Evolutionary conservation across 2,797 vertebrate species (phyloP), one percentile per base, ranked within the genome.

Genomic region (Pachyuromys duprasi): DNA sequence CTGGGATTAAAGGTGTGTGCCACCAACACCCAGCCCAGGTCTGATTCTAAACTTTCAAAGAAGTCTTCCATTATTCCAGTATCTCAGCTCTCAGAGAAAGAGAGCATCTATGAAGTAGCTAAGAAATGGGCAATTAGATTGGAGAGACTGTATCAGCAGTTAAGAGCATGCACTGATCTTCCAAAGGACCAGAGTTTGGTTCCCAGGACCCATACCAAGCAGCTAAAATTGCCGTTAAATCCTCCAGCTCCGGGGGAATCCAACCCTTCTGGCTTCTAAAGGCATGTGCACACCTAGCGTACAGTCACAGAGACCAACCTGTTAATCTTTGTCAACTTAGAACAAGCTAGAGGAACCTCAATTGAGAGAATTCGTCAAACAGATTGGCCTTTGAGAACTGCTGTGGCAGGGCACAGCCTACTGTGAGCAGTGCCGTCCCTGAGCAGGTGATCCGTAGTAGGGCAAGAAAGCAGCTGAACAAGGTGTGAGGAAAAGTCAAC

Each of bases 31-130:
- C 49, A 49, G 49, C 49, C 49, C 49, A 49, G 49, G 49, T 49
- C 49, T 49, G 93, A 63, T 72, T 83, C 84, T 95, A 83, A 94
- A 95, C 8, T 72, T 84, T 62, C 86, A 92, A 91, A 79, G 24
- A 91, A 79, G 24, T 92, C 93, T 90, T 89, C 39, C 67, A 76
- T 53, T 65, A 24, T 36, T 81, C 42, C 24, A 45, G 0, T 79
- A 53, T 24, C 49, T 91, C 70, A 53, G 70, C 62, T 86, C 78
- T 81, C n/a, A 69, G 26, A 45, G 75, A 87, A 92, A n/a, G 33
- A 8, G n/a, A 76, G 60, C 11, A 82, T 39, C 49, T 33, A 83
- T 63, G 39, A 57, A 83, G 70, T 31, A 89, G 75, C 72, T n/a
- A 74, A 94, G 36, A 87, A 95, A 80, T 1, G 31, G 31, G 70